These are phyloP conservation scores for Cinclus cinclus DNA, from an alignment of 2,113 vertebrate species.

Conservation along the genomic window DNA sequence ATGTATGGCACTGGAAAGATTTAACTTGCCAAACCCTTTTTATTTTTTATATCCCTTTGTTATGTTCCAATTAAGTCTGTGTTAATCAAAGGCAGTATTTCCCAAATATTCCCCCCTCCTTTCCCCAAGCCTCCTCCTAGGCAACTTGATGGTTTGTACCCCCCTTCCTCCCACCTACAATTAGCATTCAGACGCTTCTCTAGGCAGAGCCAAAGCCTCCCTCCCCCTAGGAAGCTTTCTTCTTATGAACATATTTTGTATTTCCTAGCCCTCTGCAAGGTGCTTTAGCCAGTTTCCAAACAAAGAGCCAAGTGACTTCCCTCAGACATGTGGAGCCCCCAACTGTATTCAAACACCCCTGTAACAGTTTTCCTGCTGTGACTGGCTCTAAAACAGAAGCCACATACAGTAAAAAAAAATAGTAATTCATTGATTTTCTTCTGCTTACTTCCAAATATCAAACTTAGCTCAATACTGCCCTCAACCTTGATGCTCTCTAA, in stretches of 20 bases:
- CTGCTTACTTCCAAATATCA: neutral
- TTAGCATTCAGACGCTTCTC: slow-evolving; percentile 46
- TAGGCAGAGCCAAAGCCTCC: slow-evolving; percentile 30
- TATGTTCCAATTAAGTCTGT: slow-evolving; percentile 38
- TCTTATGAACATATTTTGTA: slow-evolving; percentile 47
- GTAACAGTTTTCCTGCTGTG: slow-evolving; percentile 2
- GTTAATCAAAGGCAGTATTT: slow-evolving; percentile 57
- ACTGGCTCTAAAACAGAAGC: neutral
- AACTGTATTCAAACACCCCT: neutral
- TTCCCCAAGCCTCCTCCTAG: slow-evolving; percentile 8
- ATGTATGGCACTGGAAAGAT: slow-evolving; percentile 2
- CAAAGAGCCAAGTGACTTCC: slow-evolving; percentile 58
- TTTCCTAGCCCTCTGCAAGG: slow-evolving; percentile 39
- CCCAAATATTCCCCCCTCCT: slow-evolving; percentile 27
- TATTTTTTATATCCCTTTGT: slow-evolving; percentile 18
- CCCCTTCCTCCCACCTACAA: slow-evolving; percentile 45
- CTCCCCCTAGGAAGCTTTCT: slow-evolving; percentile 38
- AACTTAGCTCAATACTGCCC: slow-evolving; percentile 8
- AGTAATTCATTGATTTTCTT: neutral
- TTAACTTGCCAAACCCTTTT: slow-evolving; percentile 31
- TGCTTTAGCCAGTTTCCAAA: slow-evolving; percentile 50
- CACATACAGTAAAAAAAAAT: neutral
- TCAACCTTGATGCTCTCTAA: neutral
- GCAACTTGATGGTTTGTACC: neutral
- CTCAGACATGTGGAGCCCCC: slow-evolving; percentile 31